Conservation (phyloP, 1,140 invertebrate genomes). For the Lithobius niger region DNA sequence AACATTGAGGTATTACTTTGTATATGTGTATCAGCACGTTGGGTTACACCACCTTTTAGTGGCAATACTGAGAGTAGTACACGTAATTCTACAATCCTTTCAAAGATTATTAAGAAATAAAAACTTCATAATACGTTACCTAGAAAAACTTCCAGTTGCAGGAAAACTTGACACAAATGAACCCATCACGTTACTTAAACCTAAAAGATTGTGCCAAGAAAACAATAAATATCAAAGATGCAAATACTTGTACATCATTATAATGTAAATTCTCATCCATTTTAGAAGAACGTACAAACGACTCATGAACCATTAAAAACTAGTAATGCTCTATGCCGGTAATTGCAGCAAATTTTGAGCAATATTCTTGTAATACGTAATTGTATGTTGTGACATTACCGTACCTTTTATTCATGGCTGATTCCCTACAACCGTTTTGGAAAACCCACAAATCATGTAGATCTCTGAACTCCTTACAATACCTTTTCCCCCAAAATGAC, state of each 20-base stretch:
- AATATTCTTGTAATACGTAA: too few relatives aligned
- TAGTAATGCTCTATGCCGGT: too few relatives aligned
- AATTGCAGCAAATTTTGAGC: too few relatives aligned
- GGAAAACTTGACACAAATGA: slow-evolving; percentile 84
- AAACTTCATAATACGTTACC: slow-evolving; percentile 1
- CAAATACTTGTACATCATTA: neutral
- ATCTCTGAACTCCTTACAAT: too few relatives aligned
- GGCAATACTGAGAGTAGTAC: neutral
- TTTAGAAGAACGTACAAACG: too few relatives aligned
- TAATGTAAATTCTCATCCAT: neutral
- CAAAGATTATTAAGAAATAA: neutral
- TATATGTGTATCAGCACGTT: neutral
- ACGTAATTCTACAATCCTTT: neutral
- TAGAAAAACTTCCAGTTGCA: slow-evolving; percentile 50
- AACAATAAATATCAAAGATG: neutral
- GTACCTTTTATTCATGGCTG: too few relatives aligned
- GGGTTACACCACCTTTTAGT: neutral
- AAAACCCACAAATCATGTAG: too few relatives aligned
- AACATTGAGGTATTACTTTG: neutral
- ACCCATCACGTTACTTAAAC: slow-evolving; percentile 73
- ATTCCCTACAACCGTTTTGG: too few relatives aligned
- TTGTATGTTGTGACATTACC: too few relatives aligned
- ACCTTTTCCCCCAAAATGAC: too few relatives aligned
- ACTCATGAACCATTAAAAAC: too few relatives aligned
- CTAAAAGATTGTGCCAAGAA: neutral